Percentiles rank a stretch among this genome's conserved stretches.
These are phyloP conservation scores for Coelopa pilipes DNA, from an alignment of 2,888 invertebrate species.

Conservation along the genomic window DNA sequence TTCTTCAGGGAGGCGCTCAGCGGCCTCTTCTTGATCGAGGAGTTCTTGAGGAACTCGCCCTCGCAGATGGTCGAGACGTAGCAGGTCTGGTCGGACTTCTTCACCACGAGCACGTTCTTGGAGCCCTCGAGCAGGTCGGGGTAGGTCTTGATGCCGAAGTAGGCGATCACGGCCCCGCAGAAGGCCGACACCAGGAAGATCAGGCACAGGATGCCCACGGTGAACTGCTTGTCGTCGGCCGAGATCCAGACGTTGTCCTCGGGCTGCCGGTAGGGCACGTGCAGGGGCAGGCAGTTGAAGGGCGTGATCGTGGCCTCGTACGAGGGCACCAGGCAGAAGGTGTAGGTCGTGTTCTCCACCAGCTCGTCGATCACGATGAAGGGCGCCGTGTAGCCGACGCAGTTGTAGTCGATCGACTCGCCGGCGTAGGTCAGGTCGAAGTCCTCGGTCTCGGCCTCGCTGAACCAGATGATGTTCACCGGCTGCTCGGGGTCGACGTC, in stretches of 20 bases:
- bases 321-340: conserved; percentile 56
- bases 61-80: conserved; percentile 56
- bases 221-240: conserved; percentile 54
- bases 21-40: conserved; percentile 34
- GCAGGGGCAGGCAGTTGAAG: conserved; percentile 58
- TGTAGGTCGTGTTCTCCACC: conserved; percentile 55
- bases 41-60: conserved; percentile 43
- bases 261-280: conserved; percentile 48
- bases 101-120: conserved; percentile 57
- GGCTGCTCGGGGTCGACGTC: conserved; percentile 39
- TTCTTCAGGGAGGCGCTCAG: not conserved
- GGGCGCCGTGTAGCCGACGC: conserved; percentile 51
- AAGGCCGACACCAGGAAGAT: conserved; percentile 54
- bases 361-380: conserved; percentile 51
- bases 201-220: conserved; percentile 56
- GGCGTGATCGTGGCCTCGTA: conserved; percentile 52
- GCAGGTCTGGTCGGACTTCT: conserved; percentile 51
- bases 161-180: conserved; percentile 55
- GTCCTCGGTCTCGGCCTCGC: conserved; percentile 44
- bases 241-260: conserved; percentile 49
- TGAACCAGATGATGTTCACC: conserved; percentile 60
- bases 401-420: conserved; percentile 51
- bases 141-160: conserved; percentile 55
- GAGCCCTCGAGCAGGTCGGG: conserved; percentile 61
- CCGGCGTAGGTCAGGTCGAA: conserved; percentile 36